Base-by-base conservation (phyloP, 2,888 invertebrate species). In the Coelinius sp. region DNA sequence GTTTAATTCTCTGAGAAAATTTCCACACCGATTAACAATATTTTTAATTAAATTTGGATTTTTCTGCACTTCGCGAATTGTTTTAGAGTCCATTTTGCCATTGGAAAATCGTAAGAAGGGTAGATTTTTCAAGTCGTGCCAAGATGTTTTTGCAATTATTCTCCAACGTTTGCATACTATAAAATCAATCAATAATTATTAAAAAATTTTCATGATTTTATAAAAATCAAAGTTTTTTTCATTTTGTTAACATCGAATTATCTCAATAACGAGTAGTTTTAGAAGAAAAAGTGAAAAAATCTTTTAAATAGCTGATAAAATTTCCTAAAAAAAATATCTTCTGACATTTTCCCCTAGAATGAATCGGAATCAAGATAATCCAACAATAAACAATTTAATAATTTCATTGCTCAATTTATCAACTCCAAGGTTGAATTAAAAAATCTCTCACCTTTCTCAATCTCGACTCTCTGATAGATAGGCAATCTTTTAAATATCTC, bases 1-100 rank as follows among this genome's bases (percentile, higher is more conserved):
- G 17, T 59, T 59, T 17, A 59, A 35, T 59, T 59, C 59, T 20
- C 20, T 59, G 17, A 59, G n/a, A 20, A 59, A 59, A 14, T 59
- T 14, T 20, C 59, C 17, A 20, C 59, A 59, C 17, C 59, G 59
- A 20, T 59, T 35, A 1, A 59, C 10, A 31, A 59, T 59, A 17
- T 35, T 59, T 35, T 35, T 31, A 3, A 59, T 31, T 3, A 59
- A 17, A 59, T 59, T 31, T 17, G 59, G 59, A 14, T 17, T 59
- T 12, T 31, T 59, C 10, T 59, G 59, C 4, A 59, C 22, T 35
- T 31, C 20, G 12, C 10, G 17, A 59, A 59, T 59, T 59, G 59
- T 59, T 25, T 22, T 59, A 2, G 59, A 59, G 59, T 59, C 59
- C 14, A 59, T 59, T 17, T 27, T 35, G 3, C 35, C 59, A 31